Evolutionary conservation across 2,797 vertebrate genomes (phyloP), one percentile per base, ranked within the genome.

Genomic region (Hephaestus fuliginosus): DNA sequence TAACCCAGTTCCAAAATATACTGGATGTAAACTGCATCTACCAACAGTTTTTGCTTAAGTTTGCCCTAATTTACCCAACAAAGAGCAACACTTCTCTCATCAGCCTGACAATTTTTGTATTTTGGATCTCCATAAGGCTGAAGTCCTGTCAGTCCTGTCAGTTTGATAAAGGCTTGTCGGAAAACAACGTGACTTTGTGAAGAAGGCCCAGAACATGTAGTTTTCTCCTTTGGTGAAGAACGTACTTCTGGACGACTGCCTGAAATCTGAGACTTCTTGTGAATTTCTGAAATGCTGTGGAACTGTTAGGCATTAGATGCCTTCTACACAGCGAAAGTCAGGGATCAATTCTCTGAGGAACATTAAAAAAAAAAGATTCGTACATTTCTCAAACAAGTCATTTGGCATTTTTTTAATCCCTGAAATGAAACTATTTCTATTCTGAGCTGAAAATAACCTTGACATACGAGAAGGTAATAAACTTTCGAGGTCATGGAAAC

Each of bases 271-370:
- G 22, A 8, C 14, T 22, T 17, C 3, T 8, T 11, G 14, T 57
- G 52, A 39, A 41, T 53, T 15, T n/a, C 25, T 41, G 3, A 1
- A 28, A n/a, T 15, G 43, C 14, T 25, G 20, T 5, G 14, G 33
- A 30, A 14, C 33, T 39, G 39, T 64, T 58, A 10, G 48, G 7
- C 8, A 9, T 39, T 39, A 64, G 11, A 18, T 41, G 25, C 12
- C 30, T 61, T 52, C 20, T 51, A 28, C 60, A 49, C 30, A 36
- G 28, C 5, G 4, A 55, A 33, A 22, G 30, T 25, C 30, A 28
- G 33, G 7, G 12, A 62, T 74, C 5, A 58, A 22, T 63, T 69
- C 56, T 74, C 25, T 28, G 46, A 73, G 55, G 51, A 53, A 33
- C 30, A 33, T 33, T 33, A 33, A 33, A 33, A 33, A 33, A 30